These are phyloP conservation scores for Biston stratarius DNA, from an alignment of 2,888 invertebrate species.

Conservation along the genomic window DNA sequence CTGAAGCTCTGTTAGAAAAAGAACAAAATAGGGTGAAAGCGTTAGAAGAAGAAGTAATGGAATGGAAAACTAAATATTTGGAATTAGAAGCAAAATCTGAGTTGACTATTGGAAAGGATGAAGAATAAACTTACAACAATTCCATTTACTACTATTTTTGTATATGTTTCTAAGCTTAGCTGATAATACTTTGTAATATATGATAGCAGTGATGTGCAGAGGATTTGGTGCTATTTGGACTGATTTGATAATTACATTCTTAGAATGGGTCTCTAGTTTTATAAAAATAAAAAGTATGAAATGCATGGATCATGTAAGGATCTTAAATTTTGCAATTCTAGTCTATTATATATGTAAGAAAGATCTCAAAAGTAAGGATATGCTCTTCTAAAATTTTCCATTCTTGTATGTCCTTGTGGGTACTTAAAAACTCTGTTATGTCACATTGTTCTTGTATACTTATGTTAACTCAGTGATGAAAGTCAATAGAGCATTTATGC, in stretches of 20 bases:
- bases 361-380: too few species aligned
- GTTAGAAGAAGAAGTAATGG: constrained; percentile 61
- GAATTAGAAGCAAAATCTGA: constrained; percentile 54
- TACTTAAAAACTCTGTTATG: too few species aligned
- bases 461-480: too few species aligned
- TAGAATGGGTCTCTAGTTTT: neutral
- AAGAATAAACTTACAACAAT: constrained; percentile 48
- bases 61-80: constrained; percentile 68
- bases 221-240: constrained; percentile 3
- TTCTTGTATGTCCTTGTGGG: too few species aligned
- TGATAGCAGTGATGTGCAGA: neutral
- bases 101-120: constrained; percentile 50
- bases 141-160: neutral
- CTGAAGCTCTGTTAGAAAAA: constrained; percentile 55
- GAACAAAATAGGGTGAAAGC: constrained; percentile 57
- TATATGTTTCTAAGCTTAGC: neutral
- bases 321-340: neutral
- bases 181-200: neutral
- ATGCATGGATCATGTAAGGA: neutral
- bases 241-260: neutral
- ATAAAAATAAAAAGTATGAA: neutral
- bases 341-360: neutral
- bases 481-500: too few species aligned
- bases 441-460: too few species aligned
- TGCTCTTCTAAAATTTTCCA: too few species aligned